phyloP scores from a whole-genome alignment of 2,888 invertebrate species.

The Pachliopta kotzebuea region DNA sequence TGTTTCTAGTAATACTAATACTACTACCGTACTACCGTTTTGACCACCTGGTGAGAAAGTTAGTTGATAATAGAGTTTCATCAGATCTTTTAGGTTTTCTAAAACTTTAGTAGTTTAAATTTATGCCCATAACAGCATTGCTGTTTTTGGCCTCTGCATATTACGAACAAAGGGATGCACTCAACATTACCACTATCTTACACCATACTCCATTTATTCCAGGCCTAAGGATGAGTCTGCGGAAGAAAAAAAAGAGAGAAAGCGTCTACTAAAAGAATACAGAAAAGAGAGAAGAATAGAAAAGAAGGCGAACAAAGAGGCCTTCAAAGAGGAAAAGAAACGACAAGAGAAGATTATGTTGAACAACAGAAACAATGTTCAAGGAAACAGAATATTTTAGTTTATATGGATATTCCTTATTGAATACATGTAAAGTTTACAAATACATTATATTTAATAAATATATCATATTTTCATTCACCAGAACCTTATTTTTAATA shows the following conservation, averaged over 20 bases:
- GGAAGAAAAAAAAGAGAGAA: constrained; percentile 89
- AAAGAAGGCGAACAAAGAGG: constrained; percentile 88
- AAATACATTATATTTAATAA: too few relatives aligned
- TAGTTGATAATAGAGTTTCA: too few relatives aligned
- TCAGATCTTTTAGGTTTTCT: too few relatives aligned
- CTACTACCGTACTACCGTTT: neutral
- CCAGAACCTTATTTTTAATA: too few relatives aligned
- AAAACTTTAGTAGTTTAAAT: too few relatives aligned
- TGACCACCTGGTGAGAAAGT: too few relatives aligned
- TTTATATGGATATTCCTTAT: constrained; percentile 5
- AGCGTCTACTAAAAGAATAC: constrained; percentile 88
- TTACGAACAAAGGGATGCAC: too few relatives aligned
- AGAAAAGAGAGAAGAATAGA: constrained; percentile 89
- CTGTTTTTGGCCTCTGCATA: too few relatives aligned
- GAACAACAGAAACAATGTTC: constrained; percentile 87
- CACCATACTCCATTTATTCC: neutral
- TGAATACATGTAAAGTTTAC: neutral
- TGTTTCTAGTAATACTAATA: neutral
- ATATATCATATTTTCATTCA: too few relatives aligned
- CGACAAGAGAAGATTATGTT: constrained; percentile 88
- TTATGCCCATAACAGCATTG: too few relatives aligned
- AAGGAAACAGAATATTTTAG: constrained; percentile 84
- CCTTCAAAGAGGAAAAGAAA: constrained; percentile 93
- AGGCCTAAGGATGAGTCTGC: constrained; percentile 88
- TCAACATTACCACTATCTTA: too few relatives aligned